These are phyloP conservation scores for Alviniconcha marisindica DNA, from an alignment of 1,140 invertebrate species.

Conservation along the genomic window DNA sequence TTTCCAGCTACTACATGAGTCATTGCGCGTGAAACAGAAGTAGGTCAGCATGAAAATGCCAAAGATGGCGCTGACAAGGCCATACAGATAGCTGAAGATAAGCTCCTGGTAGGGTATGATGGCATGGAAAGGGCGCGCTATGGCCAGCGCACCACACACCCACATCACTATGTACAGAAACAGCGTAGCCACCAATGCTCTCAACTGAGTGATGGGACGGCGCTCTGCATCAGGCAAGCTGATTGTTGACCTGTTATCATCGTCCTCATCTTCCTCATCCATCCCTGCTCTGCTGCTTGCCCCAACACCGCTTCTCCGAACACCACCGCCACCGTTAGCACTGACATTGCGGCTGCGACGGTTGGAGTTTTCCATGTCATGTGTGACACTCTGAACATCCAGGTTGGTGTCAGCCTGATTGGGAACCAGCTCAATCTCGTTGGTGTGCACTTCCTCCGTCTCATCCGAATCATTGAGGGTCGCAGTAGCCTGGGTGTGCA, in stretches of 20 bases:
- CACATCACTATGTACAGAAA: slow-evolving; percentile 87
- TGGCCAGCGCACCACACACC: slow-evolving; percentile 82
- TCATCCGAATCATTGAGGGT: slow-evolving; percentile 60
- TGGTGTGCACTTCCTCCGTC: slow-evolving; percentile 77
- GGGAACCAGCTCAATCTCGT: slow-evolving; percentile 78
- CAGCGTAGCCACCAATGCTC: slow-evolving; percentile 86
- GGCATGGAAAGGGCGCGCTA: slow-evolving; percentile 69
- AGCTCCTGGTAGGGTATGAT: slow-evolving; percentile 84
- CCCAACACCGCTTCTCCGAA: slow-evolving; percentile 32
- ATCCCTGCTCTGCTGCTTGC: slow-evolving; percentile 70
- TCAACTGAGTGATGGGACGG: slow-evolving; percentile 86
- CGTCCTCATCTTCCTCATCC: slow-evolving; percentile 72
- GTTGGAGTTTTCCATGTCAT: slow-evolving; percentile 18
- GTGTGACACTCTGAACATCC: slow-evolving; percentile 52
- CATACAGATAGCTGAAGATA: slow-evolving; percentile 87
- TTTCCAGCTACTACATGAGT: slow-evolving; percentile 81
- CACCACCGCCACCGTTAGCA: slow-evolving; percentile 18
- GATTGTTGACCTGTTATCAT: slow-evolving; percentile 76
- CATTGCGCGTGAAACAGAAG: slow-evolving; percentile 89
- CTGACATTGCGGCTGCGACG: slow-evolving; percentile 36
- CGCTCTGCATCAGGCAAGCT: slow-evolving; percentile 90
- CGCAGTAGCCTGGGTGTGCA: slow-evolving; percentile 72
- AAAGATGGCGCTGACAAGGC: slow-evolving; percentile 83
- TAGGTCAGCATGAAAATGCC: slow-evolving; percentile 91
- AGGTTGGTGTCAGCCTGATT: slow-evolving; percentile 58